Evolutionary conservation across 1,140 invertebrate genomes (phyloP), one percentile per base, ranked within the genome.

Genomic region (Halictus rubicundus): DNA sequence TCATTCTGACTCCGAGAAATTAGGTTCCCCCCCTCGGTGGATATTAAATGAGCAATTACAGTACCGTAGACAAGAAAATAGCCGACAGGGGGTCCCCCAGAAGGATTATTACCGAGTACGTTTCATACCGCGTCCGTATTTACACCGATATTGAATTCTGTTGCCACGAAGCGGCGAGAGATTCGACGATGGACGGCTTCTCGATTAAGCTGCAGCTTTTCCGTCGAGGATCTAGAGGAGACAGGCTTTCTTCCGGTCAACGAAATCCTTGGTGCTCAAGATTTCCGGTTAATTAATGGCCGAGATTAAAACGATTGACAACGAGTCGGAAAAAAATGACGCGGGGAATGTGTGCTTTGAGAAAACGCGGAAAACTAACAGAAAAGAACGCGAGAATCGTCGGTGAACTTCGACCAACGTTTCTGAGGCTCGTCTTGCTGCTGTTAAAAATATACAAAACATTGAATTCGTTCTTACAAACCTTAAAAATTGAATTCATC

Each of bases 41-140:
- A 85, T 84, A 85, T 84, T 81, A 84, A 85, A 85, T 68, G 79
- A 84, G 37, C n/a, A 70, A 78, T 84, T 81, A 81, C 54, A 64
- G 60, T 32, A 16, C 52, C 27, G 25, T 39, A 46, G 49, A 77
- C 66, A 49, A 69, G 79, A 19, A 76, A 21, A n/a, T 27, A 21
- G 59, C 46, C 54, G 37, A 21, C 49, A 23, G 27, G 37, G 7
- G 37, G 23, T 42, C 23, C 57, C 21, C 63, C 66, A 32, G 37
- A 78, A 60, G 66, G 68, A 85, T 85, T 85, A 85, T 78, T 74
- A 84, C 59, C 68, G 32, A 27, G 52, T 65, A 7, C 1, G 70
- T 54, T 59, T 60, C 59, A 7, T 64, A 21, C 1, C 23, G 8
- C 54, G 25, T 23, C 14, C 14, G 61, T 74, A 64, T 81, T 84